phyloP scores from a whole-genome alignment of 2,113 vertebrate genomes.

The Cnemophilus loriae region DNA sequence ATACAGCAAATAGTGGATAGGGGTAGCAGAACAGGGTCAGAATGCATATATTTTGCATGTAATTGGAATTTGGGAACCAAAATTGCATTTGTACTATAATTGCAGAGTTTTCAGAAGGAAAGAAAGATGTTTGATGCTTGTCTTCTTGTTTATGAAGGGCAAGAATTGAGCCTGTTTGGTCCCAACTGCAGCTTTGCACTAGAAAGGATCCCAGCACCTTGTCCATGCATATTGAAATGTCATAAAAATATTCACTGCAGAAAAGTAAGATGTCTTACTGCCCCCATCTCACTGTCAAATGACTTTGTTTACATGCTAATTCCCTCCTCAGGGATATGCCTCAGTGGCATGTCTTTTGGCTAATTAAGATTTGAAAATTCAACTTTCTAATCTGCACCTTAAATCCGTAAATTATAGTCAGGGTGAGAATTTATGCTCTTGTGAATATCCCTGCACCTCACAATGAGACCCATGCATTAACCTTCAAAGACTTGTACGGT shows the following conservation, averaged over 20 bases:
- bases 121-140: background rate
- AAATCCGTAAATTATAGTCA: background rate
- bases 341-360: background rate
- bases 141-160: background rate
- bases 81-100: background rate
- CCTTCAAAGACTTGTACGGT: constrained; percentile 4
- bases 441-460: background rate
- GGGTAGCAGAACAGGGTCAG: background rate
- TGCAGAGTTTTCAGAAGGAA: background rate
- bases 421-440: background rate
- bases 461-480: background rate
- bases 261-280: background rate
- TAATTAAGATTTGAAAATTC: background rate
- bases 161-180: background rate
- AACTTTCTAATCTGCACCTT: background rate
- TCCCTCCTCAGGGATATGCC: background rate
- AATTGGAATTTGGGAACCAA: background rate
- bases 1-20: background rate
- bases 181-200: background rate
- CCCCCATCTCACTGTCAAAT: background rate
- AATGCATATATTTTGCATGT: background rate
- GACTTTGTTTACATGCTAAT: background rate
- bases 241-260: background rate
- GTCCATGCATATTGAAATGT: background rate
- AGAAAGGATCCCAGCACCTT: background rate